Evolutionary conservation across 2,888 invertebrate species (phyloP).

Genomic region (Tenodera sinensis): DNA sequence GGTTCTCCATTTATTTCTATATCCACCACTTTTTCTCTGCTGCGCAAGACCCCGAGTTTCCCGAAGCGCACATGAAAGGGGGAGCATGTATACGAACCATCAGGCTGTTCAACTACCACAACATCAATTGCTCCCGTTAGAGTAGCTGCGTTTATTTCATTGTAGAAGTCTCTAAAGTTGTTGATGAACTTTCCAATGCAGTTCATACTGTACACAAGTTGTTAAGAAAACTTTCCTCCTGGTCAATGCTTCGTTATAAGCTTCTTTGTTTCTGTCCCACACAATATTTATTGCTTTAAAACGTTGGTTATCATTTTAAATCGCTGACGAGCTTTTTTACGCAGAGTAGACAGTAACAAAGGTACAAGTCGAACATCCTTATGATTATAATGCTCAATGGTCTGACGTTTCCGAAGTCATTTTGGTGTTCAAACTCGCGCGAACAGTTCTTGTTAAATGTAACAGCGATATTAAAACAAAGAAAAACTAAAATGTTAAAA

Average conservation of each 20-base stretch:
- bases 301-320: background rate
- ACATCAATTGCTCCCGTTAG: conserved; percentile 99
- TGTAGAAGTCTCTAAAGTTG: conserved; percentile 94
- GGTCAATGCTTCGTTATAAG: background rate
- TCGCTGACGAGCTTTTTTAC: background rate
- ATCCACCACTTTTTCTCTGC: too few species aligned
- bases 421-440: too few species aligned
- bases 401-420: too few species aligned
- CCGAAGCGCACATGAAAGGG: conserved; percentile 99
- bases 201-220: conserved; percentile 23
- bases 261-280: background rate
- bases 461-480: background rate
- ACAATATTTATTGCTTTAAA: background rate
- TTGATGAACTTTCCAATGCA: conserved; percentile 77
- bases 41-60: background rate
- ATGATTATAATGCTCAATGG: too few species aligned
- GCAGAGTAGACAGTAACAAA: background rate
- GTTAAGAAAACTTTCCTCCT: background rate
- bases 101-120: conserved; percentile 92
- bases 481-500: background rate
- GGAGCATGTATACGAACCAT: conserved; percentile 91
- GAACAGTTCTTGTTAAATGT: background rate
- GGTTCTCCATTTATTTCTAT: too few species aligned
- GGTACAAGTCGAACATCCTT: background rate
- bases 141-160: conserved; percentile 95